These are phyloP conservation scores for Gobionotothen gibberifrons DNA, from an alignment of 2,797 vertebrate species.

Conservation along the genomic window DNA sequence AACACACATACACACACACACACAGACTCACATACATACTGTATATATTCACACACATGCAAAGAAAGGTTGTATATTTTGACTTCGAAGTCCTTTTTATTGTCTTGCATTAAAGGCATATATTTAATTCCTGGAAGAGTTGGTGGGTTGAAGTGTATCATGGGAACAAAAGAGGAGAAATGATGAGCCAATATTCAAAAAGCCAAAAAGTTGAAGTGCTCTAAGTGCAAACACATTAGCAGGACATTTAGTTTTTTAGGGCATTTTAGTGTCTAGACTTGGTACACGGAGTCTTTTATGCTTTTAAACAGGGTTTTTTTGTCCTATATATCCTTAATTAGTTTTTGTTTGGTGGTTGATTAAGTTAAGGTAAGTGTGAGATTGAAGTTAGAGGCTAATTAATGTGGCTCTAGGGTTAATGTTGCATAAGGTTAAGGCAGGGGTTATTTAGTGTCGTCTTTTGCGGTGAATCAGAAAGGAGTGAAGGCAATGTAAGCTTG, in stretches of 20 bases:
- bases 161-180: constrained; percentile 49
- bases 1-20: constrained; percentile 72
- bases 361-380: background rate
- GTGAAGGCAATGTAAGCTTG: constrained; percentile 14
- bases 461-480: constrained; percentile 3
- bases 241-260: constrained; percentile 17
- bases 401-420: constrained; percentile 17
- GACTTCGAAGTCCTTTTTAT: constrained; percentile 76
- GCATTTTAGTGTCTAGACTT: constrained; percentile 1
- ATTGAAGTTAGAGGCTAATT: constrained; percentile 9
- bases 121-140: constrained; percentile 58
- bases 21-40: constrained; percentile 17
- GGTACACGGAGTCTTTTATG: too few relatives aligned
- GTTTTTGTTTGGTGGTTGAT: background rate
- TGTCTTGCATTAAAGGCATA: constrained; percentile 62
- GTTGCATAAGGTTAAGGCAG: background rate
- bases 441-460: constrained; percentile 13
- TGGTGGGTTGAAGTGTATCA: constrained; percentile 49
- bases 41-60: constrained; percentile 9
- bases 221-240: constrained; percentile 23
- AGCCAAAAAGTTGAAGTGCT: constrained; percentile 37
- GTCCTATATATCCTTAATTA: constrained; percentile 8
- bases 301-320: background rate
- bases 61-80: constrained; percentile 73
- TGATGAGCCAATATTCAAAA: constrained; percentile 43